Evolutionary conservation across 2,797 vertebrate genomes (phyloP), one percentile per base, ranked within the genome.

Genomic region (Xerus rutilus): DNA sequence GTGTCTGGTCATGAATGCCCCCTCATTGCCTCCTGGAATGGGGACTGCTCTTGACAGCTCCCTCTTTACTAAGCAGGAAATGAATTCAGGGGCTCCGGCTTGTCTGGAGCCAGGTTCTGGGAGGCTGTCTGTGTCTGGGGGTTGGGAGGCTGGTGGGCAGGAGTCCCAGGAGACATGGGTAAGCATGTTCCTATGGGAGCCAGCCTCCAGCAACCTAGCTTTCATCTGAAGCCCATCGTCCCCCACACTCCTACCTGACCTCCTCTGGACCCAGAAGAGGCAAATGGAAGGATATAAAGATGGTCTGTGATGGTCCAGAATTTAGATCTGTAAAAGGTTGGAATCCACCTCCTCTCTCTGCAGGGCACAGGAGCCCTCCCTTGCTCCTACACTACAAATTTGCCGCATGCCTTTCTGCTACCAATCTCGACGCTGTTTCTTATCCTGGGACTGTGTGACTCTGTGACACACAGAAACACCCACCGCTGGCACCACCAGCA

Each of bases 61-160:
- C 95, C 76, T 95, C 97, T 97, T 97, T 98, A 98, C 95, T 97
- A 98, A 97, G 97, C 97, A 94, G 98, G 97, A 98, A 98, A 98
- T 96, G 97, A 98, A 97, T 93, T 93, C 9, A 95, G 89, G 89
- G 89, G 57, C 74, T 93, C 64, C 39, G 72, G 82, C 0, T 47
- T 21, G 32, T 86, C 78, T 5, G 57, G 91, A 89, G 94, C 81
- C 91, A 97, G 95, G 30, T 77, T 49, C 93, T 59, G 17, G 7
- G 39, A 7, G 28, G 69, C 11, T 25, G 13, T 15, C 35, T 43
- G 32, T 0, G 0, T 21, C 6, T 2, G 47, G 52, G 32, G 9
- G 18, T 7, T 3, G 76, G 65, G 14, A 35, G 85, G 7, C 4
- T 7, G 54, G 45, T 39, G 64, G 0, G 5, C 59, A 45, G 0